Percentiles rank a stretch among this genome's conserved stretches.
Evolutionary conservation across 2,113 vertebrate species (phyloP).

Genomic region (Antechinus flavipes): DNA sequence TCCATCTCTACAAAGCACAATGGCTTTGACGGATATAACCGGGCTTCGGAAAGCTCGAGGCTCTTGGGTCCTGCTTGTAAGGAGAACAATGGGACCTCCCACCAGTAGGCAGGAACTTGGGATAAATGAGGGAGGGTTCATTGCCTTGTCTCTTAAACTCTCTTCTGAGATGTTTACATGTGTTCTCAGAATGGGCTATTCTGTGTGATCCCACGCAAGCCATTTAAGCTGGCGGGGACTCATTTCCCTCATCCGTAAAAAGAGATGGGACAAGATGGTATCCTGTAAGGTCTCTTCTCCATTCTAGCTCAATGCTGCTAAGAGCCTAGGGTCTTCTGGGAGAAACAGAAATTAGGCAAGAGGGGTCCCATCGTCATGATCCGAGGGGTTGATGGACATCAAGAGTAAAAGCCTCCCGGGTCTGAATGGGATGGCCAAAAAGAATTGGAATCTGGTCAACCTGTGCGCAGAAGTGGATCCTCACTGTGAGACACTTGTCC

Average conservation of each 20-base stretch:
- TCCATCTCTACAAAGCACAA: conserved; percentile 2
- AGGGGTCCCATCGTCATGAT: too few species aligned
- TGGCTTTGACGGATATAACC: neutral
- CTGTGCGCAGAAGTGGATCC: neutral
- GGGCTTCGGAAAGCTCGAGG: neutral
- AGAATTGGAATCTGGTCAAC: neutral
- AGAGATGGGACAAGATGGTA: neutral
- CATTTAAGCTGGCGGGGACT: neutral
- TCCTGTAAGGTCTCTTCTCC: neutral
- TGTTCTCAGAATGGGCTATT: neutral
- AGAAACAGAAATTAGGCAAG: neutral
- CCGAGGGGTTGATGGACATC: neutral
- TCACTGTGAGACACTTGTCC: neutral
- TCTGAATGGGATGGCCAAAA: neutral
- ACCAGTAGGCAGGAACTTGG: conserved; percentile 6
- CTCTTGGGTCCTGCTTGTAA: neutral
- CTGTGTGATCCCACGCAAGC: neutral
- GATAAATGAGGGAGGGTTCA: neutral
- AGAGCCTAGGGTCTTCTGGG: neutral
- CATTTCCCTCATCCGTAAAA: neutral
- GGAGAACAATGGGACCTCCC: neutral
- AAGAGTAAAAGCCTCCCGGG: neutral
- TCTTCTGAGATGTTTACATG: neutral
- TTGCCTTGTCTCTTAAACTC: neutral
- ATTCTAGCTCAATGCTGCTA: neutral